Conservation (phyloP, 1,140 invertebrate species). For the Odontomachus brunneus region DNA sequence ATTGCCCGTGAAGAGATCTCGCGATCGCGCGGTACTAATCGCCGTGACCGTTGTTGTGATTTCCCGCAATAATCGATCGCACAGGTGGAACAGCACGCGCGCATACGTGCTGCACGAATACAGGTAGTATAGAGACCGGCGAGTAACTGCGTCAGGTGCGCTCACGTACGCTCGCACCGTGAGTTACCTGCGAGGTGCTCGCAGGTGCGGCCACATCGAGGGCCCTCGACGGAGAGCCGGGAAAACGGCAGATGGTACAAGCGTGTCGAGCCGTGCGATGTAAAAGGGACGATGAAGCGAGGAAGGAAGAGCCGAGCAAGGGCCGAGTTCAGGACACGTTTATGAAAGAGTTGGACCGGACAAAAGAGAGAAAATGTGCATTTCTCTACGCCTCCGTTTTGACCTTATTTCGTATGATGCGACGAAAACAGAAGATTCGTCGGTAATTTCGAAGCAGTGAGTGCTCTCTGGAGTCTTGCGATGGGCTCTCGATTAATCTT, state of each 20-base stretch:
- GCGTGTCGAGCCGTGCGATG: constrained; percentile 5
- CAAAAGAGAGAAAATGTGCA: background rate
- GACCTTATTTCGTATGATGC: background rate
- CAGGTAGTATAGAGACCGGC: constrained; percentile 45
- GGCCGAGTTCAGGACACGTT: background rate
- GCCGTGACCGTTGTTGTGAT: background rate
- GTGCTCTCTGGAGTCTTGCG: no score
- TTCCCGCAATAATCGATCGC: constrained; percentile 33
- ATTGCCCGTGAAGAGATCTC: no score
- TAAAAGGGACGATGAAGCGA: constrained; percentile 32
- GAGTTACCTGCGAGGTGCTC: constrained; percentile 21
- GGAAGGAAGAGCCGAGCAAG: background rate
- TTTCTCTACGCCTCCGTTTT: background rate
- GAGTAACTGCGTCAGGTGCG: constrained; percentile 52
- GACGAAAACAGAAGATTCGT: background rate
- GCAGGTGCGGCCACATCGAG: constrained; percentile 45
- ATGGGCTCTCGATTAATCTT: no score
- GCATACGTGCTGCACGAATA: background rate
- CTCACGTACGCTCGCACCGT: constrained; percentile 33
- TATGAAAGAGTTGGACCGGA: background rate
- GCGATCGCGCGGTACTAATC: background rate
- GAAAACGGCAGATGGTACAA: constrained; percentile 52
- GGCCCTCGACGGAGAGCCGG: constrained; percentile 42
- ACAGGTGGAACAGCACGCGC: constrained; percentile 29
- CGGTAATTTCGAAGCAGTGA: no score